Conservation (phyloP, 2,113 vertebrate genomes). For the Heliornis fulica region DNA sequence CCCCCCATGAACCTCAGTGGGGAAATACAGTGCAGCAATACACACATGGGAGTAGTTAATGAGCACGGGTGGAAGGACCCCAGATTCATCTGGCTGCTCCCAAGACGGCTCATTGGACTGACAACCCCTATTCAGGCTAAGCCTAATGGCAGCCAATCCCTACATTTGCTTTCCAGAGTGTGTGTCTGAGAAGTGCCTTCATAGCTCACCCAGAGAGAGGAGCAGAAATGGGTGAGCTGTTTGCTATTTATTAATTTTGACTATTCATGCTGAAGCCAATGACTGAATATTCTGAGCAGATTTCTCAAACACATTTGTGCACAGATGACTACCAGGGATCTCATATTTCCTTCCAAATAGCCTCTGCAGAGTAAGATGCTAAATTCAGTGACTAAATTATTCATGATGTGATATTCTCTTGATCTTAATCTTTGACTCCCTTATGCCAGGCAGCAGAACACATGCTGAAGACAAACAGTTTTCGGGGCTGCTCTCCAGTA, state of each 20-base stretch:
- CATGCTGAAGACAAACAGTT: neutral
- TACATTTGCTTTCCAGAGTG: accelerated
- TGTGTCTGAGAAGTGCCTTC: neutral
- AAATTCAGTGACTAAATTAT: constrained; percentile 48
- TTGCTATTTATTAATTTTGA: neutral
- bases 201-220: neutral
- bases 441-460: neutral
- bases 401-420: constrained; percentile 22
- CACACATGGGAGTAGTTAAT: neutral
- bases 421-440: constrained; percentile 48
- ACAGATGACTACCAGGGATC: neutral
- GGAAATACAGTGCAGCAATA: accelerated
- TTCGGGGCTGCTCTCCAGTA: neutral
- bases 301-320: neutral
- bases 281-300: neutral
- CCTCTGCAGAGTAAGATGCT: neutral
- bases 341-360: neutral
- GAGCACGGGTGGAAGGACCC: accelerated
- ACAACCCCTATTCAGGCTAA: neutral
- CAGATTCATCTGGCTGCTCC: neutral
- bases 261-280: neutral
- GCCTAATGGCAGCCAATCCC: neutral
- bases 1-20: accelerated
- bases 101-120: neutral
- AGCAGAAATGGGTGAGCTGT: neutral